Percentiles rank a stretch among this genome's conserved stretches.
phyloP scores from a whole-genome alignment of 2,797 vertebrate species.

The Liparis tanakae region DNA sequence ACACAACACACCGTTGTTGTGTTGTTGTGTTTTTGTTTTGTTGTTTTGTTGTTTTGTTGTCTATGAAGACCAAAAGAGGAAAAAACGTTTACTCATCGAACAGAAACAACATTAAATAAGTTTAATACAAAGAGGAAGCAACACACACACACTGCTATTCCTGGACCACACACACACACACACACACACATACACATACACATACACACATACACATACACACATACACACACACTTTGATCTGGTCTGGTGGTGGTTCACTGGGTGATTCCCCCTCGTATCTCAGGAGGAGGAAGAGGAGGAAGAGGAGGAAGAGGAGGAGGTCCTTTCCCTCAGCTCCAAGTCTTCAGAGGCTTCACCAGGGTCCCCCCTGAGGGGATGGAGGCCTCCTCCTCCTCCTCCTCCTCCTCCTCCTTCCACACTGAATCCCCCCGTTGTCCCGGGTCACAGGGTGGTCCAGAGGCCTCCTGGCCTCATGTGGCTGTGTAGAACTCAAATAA shows the following conservation, averaged over 20 bases:
- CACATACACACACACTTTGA: constrained; percentile 8
- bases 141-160: no score
- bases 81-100: no score
- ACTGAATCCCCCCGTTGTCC: constrained; percentile 63
- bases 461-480: no score
- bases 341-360: constrained; percentile 45
- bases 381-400: constrained; percentile 1
- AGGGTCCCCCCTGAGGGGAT: constrained; percentile 56
- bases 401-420: constrained; percentile 41
- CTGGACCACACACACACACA: constrained; percentile 5
- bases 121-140: no score
- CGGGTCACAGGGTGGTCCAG: no score
- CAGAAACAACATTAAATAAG: no score
- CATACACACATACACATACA: not conserved
- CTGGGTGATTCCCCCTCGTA: constrained; percentile 57
- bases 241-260: constrained; percentile 49
- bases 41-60: no score
- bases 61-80: no score
- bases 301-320: constrained; percentile 11
- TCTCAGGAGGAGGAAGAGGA: constrained; percentile 36
- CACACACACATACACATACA: constrained; percentile 17
- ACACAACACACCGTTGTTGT: no score
- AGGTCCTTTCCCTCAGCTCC: constrained; percentile 29
- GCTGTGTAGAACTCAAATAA: no score
- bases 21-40: no score